Base-by-base conservation (phyloP, 1,140 invertebrate genomes). In the Octopus sinensis region DNA sequence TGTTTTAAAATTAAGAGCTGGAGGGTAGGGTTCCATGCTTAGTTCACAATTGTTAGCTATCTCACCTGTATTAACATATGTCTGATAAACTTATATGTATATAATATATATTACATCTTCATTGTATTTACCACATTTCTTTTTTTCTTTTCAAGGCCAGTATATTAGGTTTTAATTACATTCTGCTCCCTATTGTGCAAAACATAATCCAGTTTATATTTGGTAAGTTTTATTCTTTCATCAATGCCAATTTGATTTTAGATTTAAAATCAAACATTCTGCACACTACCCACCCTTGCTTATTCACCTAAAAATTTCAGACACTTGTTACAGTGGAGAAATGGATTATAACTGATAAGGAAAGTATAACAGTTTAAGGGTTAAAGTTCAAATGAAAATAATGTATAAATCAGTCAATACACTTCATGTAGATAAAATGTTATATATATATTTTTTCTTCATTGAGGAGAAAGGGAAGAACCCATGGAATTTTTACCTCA, bases 141-240 rank as follows among this genome's bases (percentile, higher is more conserved):
- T 53, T n/a, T 82, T 80, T 79, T 82, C 68, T 79, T 79, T 88
- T 88, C 62, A 84, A 88, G 87, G 68, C 94, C 4, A 96, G 95
- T 88, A 94, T 97, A 84, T 53, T 88, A 6, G 43, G 87, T 43
- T 89, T 89, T 76, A 83, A 89, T 71, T 82, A 83, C 54, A 23
- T 86, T 53, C 53, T 89, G 6, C 77, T 89, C 9, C 88, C 88
- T 12, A 56, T 80, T 79, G 75, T 88, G 51, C 82, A 85, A 23
- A 82, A 82, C 79, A 81, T 88, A 53, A 87, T 84, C 54, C 80
- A 83, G 17, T 51, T 84, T 43, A 83, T 87, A 51, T 84, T 84
- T 76, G 84, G 86, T 87, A 81, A 81, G 83, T 82, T 13, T 54
- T 17, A 13, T 43, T 81, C 12, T 17, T 52, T 9, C 30, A 77